Base-by-base conservation (phyloP, 2,797 vertebrate species). In the Esox lucius region DNA sequence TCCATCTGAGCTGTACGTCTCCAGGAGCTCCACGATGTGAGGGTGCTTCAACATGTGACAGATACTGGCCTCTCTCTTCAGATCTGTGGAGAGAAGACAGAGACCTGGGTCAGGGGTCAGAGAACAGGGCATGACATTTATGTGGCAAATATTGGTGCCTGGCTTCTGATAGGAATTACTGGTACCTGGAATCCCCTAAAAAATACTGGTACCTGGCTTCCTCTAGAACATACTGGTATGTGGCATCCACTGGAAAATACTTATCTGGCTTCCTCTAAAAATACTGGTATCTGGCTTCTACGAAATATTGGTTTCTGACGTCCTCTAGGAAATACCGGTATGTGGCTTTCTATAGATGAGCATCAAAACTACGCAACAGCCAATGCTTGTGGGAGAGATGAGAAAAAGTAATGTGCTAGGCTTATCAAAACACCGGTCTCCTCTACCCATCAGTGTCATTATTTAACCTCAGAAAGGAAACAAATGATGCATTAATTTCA, bases 31-130 rank as follows among this genome's bases (percentile, higher is more conserved):
- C 81, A 98, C 97, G 80, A 98, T 98, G 91, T 98, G 97, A 72
- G 97, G 96, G 89, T 98, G 97, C 86, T 98, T 98, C 89, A 98
- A 95, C 97, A 98, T 98, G 92, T 98, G 97, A 93, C 97, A 98
- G 91, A 98, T 98, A 90, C 97, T 98, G 89, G 97, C 97, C 94
- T 98, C 97, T 76, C 97, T 94, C 93, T 98, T 98, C 91, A 98
- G 94, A 91, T 98, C 97, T 98, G 93, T 75, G 88, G 82, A 48
- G 31, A 4, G 24, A 51, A 62, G 49, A 77, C 61, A 80, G 28
- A 81, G 1, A 79, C 0, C 35, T 31, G 46, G 46, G 39, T 13
- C 12, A 24, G 4, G 2, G 56, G 22, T n/a, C 11, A 26, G 31
- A 22, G 31, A 15, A 39, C 31, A 68, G 17, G 17, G 56, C 42